These are phyloP conservation scores for Mugil cephalus DNA, from an alignment of 2,113 vertebrate species.

Conservation along the genomic window DNA sequence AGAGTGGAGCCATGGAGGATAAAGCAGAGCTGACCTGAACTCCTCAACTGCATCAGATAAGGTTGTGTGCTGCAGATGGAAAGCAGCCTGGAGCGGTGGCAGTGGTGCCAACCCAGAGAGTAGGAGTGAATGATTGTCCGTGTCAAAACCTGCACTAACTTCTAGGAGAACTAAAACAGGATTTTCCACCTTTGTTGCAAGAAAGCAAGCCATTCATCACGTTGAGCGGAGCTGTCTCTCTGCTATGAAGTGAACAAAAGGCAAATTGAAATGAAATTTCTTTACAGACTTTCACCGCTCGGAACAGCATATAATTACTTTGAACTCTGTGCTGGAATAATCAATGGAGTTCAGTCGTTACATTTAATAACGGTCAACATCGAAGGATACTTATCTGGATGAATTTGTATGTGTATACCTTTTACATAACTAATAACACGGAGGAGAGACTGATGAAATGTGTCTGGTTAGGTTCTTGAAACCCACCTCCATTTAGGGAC, in stretches of 20 bases:
- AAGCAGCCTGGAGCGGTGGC: constrained; percentile 59
- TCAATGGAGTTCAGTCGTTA: constrained; percentile 1
- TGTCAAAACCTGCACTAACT: constrained; percentile 61
- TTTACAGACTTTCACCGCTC: constrained; percentile 34
- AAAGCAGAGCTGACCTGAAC: constrained; percentile 37
- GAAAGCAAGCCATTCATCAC: constrained; percentile 61
- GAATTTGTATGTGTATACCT: too few species aligned
- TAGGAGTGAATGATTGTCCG: constrained; percentile 66
- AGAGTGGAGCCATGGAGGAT: constrained; percentile 11
- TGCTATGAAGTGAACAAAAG: constrained; percentile 23
- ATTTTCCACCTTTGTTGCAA: constrained; percentile 64
- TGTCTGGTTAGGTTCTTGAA: too few species aligned
- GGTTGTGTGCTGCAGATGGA: constrained; percentile 40
- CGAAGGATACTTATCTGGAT: too few species aligned
- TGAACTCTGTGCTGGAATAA: not conserved
- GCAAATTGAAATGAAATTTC: constrained; percentile 39
- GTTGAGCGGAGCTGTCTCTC: constrained; percentile 34
- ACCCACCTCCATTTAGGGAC: too few species aligned
- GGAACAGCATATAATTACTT: constrained; percentile 36
- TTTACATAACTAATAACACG: too few species aligned
- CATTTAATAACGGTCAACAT: not conserved
- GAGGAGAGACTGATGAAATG: too few species aligned
- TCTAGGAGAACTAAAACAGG: constrained; percentile 58
- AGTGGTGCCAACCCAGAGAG: constrained; percentile 55
- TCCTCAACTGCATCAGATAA: constrained; percentile 44